Percentiles rank a stretch among this genome's conserved stretches.
Conservation (phyloP, 2,113 vertebrate genomes). For the Syrmaticus mikado region DNA sequence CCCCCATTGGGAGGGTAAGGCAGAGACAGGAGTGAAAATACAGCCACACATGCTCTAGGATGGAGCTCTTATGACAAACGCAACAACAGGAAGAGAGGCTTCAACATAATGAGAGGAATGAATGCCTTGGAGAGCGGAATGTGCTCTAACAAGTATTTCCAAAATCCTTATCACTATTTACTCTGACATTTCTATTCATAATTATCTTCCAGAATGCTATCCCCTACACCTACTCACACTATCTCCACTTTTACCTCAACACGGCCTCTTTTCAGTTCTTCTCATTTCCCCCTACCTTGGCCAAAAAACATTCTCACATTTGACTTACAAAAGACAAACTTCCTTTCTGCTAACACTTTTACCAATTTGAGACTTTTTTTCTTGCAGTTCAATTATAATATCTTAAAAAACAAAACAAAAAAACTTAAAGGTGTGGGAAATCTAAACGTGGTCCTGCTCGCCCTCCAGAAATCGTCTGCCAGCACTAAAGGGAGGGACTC, state of each 20-base stretch:
- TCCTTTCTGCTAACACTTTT: background rate
- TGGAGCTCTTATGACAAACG: background rate
- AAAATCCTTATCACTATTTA: constrained; percentile 22
- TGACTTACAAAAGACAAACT: background rate
- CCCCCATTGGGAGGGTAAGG: background rate
- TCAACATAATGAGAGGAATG: background rate
- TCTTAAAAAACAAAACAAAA: background rate
- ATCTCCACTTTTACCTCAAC: background rate
- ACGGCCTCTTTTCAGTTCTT: background rate
- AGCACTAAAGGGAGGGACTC: background rate
- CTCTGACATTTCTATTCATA: background rate
- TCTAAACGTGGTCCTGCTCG: accelerated
- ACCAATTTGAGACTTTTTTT: background rate
- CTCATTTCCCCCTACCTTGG: background rate
- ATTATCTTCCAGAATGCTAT: background rate
- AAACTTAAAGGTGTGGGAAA: background rate
- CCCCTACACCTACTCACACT: background rate
- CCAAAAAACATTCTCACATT: background rate
- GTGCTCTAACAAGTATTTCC: constrained; percentile 43
- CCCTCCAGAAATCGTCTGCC: background rate
- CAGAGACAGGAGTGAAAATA: accelerated
- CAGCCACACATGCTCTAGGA: accelerated
- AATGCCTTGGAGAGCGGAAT: constrained; percentile 1
- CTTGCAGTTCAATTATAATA: background rate
- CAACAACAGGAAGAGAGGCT: background rate